Conservation (phyloP, 2,797 vertebrate genomes). For the Borostomias antarcticus region DNA sequence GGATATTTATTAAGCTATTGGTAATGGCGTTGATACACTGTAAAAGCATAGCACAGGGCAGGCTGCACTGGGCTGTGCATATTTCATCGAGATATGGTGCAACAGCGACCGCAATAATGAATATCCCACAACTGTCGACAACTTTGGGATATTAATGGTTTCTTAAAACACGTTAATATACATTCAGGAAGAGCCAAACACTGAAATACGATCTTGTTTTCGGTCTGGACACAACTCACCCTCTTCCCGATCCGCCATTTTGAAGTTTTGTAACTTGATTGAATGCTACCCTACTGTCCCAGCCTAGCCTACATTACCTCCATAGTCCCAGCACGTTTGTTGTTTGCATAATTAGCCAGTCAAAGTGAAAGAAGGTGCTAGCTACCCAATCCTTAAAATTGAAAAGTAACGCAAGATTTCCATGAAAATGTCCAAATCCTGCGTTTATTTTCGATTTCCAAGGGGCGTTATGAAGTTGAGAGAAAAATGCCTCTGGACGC, state of each 20-base stretch:
- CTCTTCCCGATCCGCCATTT: conserved; percentile 80
- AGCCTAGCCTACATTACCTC: too few species aligned
- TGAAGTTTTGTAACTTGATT: conserved; percentile 48
- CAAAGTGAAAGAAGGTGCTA: conserved; percentile 1
- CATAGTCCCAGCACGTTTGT: conserved; percentile 43
- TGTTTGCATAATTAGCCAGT: conserved; percentile 42
- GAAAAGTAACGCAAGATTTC: too few species aligned
- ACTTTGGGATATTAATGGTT: background rate
- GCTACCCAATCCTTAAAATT: too few species aligned
- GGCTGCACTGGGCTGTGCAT: too few species aligned
- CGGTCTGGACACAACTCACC: conserved; percentile 59
- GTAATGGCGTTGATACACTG: background rate
- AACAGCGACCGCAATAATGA: background rate
- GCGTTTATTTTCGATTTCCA: too few species aligned
- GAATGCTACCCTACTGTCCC: conserved; percentile 47
- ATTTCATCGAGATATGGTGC: background rate
- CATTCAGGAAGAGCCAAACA: background rate
- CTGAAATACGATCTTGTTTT: background rate
- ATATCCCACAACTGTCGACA: background rate
- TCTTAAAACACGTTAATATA: background rate
- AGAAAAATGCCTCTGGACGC: too few species aligned
- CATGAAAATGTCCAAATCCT: too few species aligned
- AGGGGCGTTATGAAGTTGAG: too few species aligned
- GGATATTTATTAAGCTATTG: too few species aligned
- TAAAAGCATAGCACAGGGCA: background rate